Base-by-base conservation (phyloP, 2,797 vertebrate species). In the Protosalanx chinensis region DNA sequence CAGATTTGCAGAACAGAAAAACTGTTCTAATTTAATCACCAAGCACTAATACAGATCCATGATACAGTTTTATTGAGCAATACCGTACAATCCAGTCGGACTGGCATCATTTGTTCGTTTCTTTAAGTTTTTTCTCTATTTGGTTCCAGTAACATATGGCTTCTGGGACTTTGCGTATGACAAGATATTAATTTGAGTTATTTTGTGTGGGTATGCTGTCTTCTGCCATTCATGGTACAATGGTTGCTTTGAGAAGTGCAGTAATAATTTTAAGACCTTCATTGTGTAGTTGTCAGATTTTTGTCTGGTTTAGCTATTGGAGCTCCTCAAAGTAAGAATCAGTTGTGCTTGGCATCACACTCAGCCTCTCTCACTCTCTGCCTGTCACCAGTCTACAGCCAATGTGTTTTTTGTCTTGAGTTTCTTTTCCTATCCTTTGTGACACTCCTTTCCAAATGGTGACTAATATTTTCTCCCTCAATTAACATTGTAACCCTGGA, bases 391-490 rank as follows among this genome's bases (percentile, higher is more conserved):
- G 49, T 65, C 64, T 70, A 74, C 67, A 56, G 33, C 67, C 69
- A 78, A 67, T 73, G 46, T 41, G 62, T 74, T 83, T 77, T 79
- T 59, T 65, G 13, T 72, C 66, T 67, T 66, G 66, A 30, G 67
- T 80, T 83, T 82, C 81, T 85, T 90, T 87, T 82, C 75, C 68
- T 84, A 84, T 70, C 76, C 77, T 72, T 64, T 5, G 3, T 56
- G 67, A 81, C 70, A 71, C 82, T 74, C 72, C 59, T 29, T 83
- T 91, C 87, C 81, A 88, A 76, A 51, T 69, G 68, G 78, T 91
- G 89, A 91, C 85, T 91, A 87, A 91, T 83, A 90, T 82, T 90
- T 92, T 90, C 88, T 90, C 70, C 79, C 70, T 80, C 74, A 80
- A 77, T 90, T 85, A 86, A 64, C 57, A 32, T 15, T 53, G 73